These are phyloP conservation scores for Orycteropus afer DNA, from an alignment of 2,113 vertebrate species.

Conservation along the genomic window DNA sequence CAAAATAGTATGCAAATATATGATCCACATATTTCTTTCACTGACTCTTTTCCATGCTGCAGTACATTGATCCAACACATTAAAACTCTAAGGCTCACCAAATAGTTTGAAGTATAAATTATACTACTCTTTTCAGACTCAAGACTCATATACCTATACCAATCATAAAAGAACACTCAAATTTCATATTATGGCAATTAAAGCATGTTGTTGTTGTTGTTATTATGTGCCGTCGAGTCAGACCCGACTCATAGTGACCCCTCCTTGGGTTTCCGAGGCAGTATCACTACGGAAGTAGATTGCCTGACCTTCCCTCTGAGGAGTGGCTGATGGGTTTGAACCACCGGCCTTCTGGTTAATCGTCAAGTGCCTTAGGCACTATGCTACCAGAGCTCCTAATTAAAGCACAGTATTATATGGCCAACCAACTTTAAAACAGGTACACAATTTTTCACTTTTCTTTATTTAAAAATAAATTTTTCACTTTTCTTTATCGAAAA, in stretches of 20 bases:
- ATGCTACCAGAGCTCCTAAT: too few species aligned
- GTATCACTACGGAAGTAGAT: too few species aligned
- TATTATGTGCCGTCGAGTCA: too few species aligned
- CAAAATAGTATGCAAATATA: slow-evolving; percentile 67
- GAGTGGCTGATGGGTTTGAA: too few species aligned
- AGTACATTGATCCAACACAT: slow-evolving; percentile 61
- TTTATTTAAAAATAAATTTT: slow-evolving; percentile 8
- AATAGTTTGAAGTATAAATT: slow-evolving; percentile 56
- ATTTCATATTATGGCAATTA: background rate
- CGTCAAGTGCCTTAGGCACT: too few species aligned
- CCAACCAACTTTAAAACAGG: background rate
- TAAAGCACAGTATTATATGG: slow-evolving; percentile 35
- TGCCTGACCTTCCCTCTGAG: too few species aligned
- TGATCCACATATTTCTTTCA: slow-evolving; percentile 64
- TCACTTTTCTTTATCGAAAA: too few species aligned
- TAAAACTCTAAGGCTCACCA: slow-evolving; percentile 57
- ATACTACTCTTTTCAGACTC: slow-evolving; percentile 46
- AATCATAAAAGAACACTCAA: background rate
- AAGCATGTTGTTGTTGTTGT: background rate
- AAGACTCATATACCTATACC: slow-evolving; percentile 9
- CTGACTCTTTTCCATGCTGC: slow-evolving; percentile 34
- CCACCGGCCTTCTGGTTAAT: too few species aligned
- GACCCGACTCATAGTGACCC: too few species aligned
- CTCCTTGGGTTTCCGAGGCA: too few species aligned
- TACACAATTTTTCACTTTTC: background rate